phyloP scores from a whole-genome alignment of 2,113 vertebrate species.

The Lontra canadensis region DNA sequence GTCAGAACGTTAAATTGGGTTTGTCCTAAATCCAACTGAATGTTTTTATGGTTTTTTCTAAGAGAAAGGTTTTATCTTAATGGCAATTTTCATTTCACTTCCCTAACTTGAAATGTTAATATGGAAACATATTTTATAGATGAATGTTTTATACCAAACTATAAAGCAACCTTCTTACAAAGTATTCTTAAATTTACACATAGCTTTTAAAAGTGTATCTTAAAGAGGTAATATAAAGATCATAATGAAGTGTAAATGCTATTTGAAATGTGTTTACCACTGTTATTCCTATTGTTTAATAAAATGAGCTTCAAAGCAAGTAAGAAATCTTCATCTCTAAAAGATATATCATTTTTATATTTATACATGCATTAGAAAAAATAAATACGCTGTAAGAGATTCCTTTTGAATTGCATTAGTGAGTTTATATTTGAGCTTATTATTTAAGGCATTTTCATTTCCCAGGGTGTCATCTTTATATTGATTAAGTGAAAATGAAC shows the following conservation, averaged over 20 bases:
- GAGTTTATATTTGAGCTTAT: slow-evolving; percentile 48
- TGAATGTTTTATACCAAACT: background rate
- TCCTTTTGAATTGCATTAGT: slow-evolving; percentile 26
- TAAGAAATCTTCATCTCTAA: background rate
- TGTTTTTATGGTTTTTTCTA: background rate
- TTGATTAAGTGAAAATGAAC: background rate
- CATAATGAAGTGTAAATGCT: background rate
- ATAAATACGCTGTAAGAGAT: slow-evolving; percentile 9
- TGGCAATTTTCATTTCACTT: background rate
- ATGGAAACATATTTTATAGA: background rate
- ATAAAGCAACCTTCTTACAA: background rate
- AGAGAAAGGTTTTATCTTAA: background rate
- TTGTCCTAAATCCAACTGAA: background rate
- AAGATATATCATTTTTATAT: background rate
- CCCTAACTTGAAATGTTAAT: slow-evolving; percentile 29
- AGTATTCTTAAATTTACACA: background rate
- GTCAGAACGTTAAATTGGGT: background rate
- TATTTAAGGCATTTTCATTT: slow-evolving; percentile 15
- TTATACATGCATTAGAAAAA: slow-evolving; percentile 3
- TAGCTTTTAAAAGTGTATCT: background rate
- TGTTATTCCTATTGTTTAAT: background rate
- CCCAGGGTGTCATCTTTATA: background rate
- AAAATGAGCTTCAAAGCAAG: slow-evolving; percentile 29
- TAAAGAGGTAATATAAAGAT: slow-evolving; percentile 12
- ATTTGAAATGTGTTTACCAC: slow-evolving; percentile 26